phyloP scores from a whole-genome alignment of 2,113 vertebrate species.

The Ochotona curzoniae region DNA sequence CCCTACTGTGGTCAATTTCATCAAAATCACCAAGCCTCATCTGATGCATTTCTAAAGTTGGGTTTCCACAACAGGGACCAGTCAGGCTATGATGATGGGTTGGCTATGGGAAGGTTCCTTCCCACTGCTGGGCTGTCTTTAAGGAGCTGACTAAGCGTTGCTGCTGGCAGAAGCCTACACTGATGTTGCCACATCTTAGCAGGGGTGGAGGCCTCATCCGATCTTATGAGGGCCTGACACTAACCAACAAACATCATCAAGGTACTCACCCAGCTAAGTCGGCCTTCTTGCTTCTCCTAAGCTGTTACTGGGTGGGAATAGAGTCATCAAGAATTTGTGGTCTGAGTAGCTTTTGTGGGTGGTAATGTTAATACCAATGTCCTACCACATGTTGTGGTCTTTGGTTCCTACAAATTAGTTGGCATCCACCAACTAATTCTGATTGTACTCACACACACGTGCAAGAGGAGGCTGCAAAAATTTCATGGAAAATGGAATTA shows the following conservation, averaged over 20 bases:
- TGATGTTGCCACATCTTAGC: not conserved
- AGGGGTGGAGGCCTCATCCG: not conserved
- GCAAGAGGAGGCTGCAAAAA: no score
- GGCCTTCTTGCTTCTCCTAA: not conserved
- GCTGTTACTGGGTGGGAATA: not conserved
- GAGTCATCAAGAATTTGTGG: no score
- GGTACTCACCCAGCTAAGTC: not conserved
- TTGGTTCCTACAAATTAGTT: not conserved
- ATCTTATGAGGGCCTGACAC: not conserved
- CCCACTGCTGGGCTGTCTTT: not conserved
- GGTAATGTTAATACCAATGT: no score
- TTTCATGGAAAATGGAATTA: no score
- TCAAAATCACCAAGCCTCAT: constrained; percentile 74
- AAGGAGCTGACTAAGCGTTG: not conserved
- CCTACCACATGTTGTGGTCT: not conserved
- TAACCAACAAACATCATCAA: not conserved
- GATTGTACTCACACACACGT: no score
- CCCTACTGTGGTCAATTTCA: constrained; percentile 77
- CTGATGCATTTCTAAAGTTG: constrained; percentile 75
- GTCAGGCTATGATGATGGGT: not conserved
- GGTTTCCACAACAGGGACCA: constrained; percentile 33
- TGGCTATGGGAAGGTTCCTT: not conserved
- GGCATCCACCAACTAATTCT: not conserved
- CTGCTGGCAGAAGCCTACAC: not conserved
- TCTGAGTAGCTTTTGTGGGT: no score